Percentiles rank a stretch among this genome's conserved stretches.
phyloP scores from a whole-genome alignment of 2,113 vertebrate genomes.

The Eublepharis macularius region DNA sequence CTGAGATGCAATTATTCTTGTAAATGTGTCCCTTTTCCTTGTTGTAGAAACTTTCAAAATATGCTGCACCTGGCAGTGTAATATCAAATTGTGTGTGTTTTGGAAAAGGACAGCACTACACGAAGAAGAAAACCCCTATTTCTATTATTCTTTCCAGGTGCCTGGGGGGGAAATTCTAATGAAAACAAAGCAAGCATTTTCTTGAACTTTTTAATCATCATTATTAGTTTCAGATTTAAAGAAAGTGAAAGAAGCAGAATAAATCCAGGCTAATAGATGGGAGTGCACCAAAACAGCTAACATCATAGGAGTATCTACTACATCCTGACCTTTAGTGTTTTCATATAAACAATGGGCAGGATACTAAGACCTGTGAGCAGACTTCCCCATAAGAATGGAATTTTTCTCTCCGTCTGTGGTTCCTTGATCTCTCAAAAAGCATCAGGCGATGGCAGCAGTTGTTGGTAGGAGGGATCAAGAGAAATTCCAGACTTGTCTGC shows the following conservation, averaged over 20 bases:
- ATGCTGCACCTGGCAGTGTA: not conserved
- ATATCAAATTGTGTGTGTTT: not conserved
- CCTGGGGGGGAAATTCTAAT: not conserved
- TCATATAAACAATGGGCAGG: too few relatives aligned
- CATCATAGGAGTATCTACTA: too few relatives aligned
- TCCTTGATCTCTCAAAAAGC: too few relatives aligned
- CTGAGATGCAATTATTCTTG: not conserved
- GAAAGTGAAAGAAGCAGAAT: not conserved
- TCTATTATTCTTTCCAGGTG: not conserved
- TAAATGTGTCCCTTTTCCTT: not conserved
- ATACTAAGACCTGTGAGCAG: too few relatives aligned
- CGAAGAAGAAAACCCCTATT: accelerated
- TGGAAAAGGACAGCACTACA: not conserved
- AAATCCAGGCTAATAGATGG: not conserved
- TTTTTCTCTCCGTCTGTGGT: too few relatives aligned
- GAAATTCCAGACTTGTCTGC: too few relatives aligned
- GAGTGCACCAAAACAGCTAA: not conserved
- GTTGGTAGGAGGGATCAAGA: too few relatives aligned
- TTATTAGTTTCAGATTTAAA: not conserved
- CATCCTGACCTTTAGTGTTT: too few relatives aligned
- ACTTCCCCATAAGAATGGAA: too few relatives aligned
- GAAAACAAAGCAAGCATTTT: not conserved
- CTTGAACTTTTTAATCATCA: not conserved
- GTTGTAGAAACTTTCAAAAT: not conserved
- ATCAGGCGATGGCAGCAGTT: too few relatives aligned